Evolutionary conservation across 2,113 vertebrate genomes (phyloP).

Genomic region (Toxotes jaculatrix): DNA sequence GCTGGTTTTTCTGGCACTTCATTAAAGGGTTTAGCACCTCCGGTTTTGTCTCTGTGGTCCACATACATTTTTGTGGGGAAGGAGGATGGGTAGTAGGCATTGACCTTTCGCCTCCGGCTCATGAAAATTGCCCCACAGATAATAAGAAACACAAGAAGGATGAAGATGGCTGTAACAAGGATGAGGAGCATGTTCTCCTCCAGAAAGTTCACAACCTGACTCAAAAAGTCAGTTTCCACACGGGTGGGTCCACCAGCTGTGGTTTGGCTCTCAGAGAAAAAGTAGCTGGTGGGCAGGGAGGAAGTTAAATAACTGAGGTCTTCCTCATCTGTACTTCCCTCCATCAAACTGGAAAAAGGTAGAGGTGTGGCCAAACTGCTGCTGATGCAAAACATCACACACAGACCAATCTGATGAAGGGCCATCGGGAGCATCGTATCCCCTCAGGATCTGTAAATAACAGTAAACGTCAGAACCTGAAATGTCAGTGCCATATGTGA

Average conservation of each 20-base stretch:
- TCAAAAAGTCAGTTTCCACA: conserved; percentile 72
- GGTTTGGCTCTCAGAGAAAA: conserved; percentile 62
- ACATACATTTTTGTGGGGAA: conserved; percentile 95
- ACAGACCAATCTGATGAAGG: conserved; percentile 52
- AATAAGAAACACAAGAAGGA: conserved; percentile 85
- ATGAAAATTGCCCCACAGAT: conserved; percentile 87
- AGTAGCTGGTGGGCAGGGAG: conserved; percentile 15
- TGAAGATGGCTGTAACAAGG: conserved; percentile 85
- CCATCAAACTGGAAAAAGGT: conserved; percentile 46
- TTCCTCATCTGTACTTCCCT: conserved; percentile 83
- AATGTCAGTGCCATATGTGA: conserved; percentile 15
- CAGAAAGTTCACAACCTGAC: conserved; percentile 85
- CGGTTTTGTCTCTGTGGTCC: conserved; percentile 88
- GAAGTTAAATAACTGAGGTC: conserved; percentile 36
- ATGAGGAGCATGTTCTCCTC: conserved; percentile 88
- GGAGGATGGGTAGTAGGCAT: conserved; percentile 92
- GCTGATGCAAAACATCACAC: conserved; percentile 54
- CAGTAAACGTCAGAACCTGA: not conserved
- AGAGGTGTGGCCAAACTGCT: conserved; percentile 45
- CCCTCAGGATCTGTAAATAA: conserved; percentile 64
- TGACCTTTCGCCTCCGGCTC: conserved; percentile 88
- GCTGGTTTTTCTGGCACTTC: conserved; percentile 86
- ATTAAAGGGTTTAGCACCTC: conserved; percentile 85
- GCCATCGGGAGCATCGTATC: conserved; percentile 63
- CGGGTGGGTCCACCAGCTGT: conserved; percentile 72